Base-by-base conservation (phyloP, 2,113 vertebrate genomes). In the Pardalotus punctatus region DNA sequence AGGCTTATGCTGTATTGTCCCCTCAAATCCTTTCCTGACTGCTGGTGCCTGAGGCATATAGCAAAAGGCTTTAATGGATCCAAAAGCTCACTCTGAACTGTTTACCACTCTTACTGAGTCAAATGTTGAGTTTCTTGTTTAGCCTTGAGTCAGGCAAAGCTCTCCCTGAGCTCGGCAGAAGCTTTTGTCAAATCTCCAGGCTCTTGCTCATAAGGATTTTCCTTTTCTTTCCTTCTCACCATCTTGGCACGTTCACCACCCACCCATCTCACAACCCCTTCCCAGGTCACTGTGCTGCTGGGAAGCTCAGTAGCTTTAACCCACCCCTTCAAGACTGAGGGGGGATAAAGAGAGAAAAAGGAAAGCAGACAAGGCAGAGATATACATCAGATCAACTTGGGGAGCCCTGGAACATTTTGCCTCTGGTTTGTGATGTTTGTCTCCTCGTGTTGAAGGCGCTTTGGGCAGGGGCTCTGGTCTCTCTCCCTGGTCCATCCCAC, bases 241-340 rank as follows among this genome's bases (percentile, higher is more conserved):
- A 1, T 35, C 38, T 29, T 0, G 0, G 36, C 0, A 3, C 6
- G 2, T 19, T 29, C 38, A 21, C 29, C 57, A 13, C 11, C 50
- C 36, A 12, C 6, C 45, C 31, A 14, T 3, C 48, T 40, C 72
- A 19, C 33, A 28, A 6, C 11, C 65, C 47, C 22, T 22, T n/a
- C 51, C 76, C 57, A n/a, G 38, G 14, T 42, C 80, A 29, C 12
- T 4, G 48, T 16, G 58, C 74, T 72, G 35, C 61, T 5, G 8
- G 81, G 40, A 71, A 69, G 14, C 45, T 80, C 54, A 25, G 21
- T 7, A 29, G 31, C 35, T 61, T 45, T 51, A 43, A 51, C 13
- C 25, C 42, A 40, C 3, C 16, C 45, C 17, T 28, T 79, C 31
- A 21, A 21, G 28, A 27, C 1, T 22, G 53, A 42, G 14, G 5